These are phyloP conservation scores for Orchesellides sinensis DNA, from an alignment of 2,888 invertebrate species.

Conservation along the genomic window DNA sequence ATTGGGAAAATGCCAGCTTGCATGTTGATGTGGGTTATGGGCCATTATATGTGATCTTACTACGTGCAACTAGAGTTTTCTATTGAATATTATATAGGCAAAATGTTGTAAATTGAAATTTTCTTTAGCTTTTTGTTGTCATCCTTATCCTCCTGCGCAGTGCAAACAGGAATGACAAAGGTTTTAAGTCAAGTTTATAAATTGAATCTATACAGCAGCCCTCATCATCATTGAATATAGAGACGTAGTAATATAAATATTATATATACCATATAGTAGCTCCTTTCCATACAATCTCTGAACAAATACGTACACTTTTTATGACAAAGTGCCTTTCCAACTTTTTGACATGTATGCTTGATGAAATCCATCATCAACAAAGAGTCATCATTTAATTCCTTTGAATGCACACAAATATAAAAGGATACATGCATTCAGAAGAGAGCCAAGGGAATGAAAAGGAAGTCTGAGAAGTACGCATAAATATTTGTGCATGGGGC, in stretches of 20 bases:
- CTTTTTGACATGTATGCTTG: background rate
- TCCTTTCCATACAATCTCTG: background rate
- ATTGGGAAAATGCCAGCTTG: conserved; percentile 51
- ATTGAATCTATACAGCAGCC: background rate
- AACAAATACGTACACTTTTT: background rate
- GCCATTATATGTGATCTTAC: too few relatives aligned
- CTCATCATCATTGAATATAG: background rate
- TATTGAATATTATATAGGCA: background rate
- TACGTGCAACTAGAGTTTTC: too few relatives aligned
- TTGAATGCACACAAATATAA: too few relatives aligned
- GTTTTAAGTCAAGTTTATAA: background rate
- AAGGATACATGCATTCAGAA: too few relatives aligned
- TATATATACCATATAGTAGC: too few relatives aligned
- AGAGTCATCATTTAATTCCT: too few relatives aligned
- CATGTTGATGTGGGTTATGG: conserved; percentile 55
- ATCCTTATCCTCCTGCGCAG: background rate
- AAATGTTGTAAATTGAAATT: background rate
- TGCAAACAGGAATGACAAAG: background rate
- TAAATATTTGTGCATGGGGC: too few relatives aligned
- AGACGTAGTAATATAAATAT: too few relatives aligned
- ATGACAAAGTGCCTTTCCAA: background rate
- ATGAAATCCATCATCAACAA: background rate
- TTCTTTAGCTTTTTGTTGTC: background rate
- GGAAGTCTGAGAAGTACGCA: too few relatives aligned
- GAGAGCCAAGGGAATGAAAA: too few relatives aligned